Evolutionary conservation across 2,113 vertebrate species (phyloP).

Genomic region (Mandrillus leucophaeus): DNA sequence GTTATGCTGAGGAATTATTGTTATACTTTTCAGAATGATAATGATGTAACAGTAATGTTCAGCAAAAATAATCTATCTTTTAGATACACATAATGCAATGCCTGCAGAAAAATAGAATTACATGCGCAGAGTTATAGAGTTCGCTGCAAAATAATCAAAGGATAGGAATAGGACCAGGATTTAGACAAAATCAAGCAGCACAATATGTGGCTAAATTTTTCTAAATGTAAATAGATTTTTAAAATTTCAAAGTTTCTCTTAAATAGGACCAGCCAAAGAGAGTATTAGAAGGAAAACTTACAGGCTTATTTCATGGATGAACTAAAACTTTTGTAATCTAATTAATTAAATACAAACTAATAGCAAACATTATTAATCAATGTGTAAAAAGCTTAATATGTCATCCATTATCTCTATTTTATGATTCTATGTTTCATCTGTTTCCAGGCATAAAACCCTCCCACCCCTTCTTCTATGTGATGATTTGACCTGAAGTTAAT

Average conservation of each 20-base stretch:
- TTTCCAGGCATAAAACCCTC: not conserved
- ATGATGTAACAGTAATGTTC: not conserved
- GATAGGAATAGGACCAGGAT: rapidly evolving
- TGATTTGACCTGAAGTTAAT: not conserved
- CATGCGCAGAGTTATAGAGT: not conserved
- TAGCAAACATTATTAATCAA: not conserved
- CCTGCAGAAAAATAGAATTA: not conserved
- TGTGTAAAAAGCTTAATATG: not conserved
- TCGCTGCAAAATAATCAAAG: not conserved
- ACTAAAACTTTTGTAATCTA: not conserved
- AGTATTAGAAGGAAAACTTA: not conserved
- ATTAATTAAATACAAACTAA: not conserved
- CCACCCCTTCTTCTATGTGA: not conserved
- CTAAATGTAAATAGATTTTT: not conserved
- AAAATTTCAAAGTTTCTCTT: not conserved
- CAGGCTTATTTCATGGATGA: not conserved
- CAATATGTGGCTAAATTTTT: not conserved
- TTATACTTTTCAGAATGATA: not conserved
- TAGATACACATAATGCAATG: not conserved
- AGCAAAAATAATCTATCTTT: not conserved
- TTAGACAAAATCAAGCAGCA: not conserved
- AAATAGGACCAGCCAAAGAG: not conserved
- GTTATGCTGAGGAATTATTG: not conserved
- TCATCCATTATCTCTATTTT: not conserved
- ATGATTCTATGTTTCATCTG: not conserved